Evolutionary conservation across 2,113 vertebrate species (phyloP), one percentile per base, ranked within the genome.

Genomic region (Megaptera novaeangliae): DNA sequence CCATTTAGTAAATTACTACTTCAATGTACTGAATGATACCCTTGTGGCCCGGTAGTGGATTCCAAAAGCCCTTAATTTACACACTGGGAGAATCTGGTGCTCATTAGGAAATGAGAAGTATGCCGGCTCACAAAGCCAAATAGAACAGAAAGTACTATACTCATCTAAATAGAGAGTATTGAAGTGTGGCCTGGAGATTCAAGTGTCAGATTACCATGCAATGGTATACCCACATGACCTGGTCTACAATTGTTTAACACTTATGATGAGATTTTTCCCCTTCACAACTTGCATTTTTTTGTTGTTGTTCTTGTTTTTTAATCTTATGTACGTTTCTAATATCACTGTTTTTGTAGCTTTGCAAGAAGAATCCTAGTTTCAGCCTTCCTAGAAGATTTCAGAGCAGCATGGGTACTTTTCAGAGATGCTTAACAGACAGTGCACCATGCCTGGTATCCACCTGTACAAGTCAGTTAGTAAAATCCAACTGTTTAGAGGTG

Each of bases 1-100:
- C 95, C 78, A 96, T 97, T 97, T 92, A 92, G 97, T 87, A 96
- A 97, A 98, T 97, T 91, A 98, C 89, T 97, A 95, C 95, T 97
- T 96, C 89, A 93, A 36, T 94, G 78, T 72, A 95, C 88, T 55
- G 61, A 95, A 98, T 91, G 86, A 93, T 88, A 93, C 97, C 63
- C 89, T 84, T 69, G 97, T 69, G 97, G 87, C 57, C 92, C 94
- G 72, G 77, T 34, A 96, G 92, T 80, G 29, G 63, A 89, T 98
- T 98, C 93, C 94, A 96, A 94, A 97, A 89, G 89, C 96, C 86
- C 36, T 97, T 96, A 97, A 96, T 98, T 98, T 97, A 97, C 89
- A 5, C 86, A 91, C 25, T 86, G 96, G 92, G 93, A 98, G 69
- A 95, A 93, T 77, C 92, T 91, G 80, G 68, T 92, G 34, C 72